A percentile compares a stretch with the other conserved stretches of the same genome.
Evolutionary conservation across 2,113 vertebrate species (phyloP).

Genomic region (Collichthys lucidus): DNA sequence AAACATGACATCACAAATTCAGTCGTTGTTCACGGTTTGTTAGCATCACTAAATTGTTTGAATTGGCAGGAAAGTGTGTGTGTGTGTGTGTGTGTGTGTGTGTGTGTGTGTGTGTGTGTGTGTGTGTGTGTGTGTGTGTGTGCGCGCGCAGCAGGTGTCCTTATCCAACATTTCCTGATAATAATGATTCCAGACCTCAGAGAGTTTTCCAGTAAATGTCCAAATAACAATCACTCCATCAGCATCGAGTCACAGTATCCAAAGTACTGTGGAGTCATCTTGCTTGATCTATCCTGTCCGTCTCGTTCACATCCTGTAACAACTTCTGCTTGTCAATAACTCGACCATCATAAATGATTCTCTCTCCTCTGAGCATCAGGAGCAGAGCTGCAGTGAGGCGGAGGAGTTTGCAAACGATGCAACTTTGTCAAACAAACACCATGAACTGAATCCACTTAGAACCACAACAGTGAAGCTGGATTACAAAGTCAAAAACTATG

Average conservation of each 20-base stretch:
- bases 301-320: conserved; percentile 35
- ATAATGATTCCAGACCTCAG: not conserved
- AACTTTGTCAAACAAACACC: not conserved
- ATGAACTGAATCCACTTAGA: not conserved
- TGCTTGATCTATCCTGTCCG: conserved; percentile 13
- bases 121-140: no score
- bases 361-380: not conserved
- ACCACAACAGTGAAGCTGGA: not conserved
- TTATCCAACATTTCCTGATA: not conserved
- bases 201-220: not conserved
- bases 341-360: not conserved
- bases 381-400: not conserved
- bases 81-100: no score
- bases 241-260: not conserved
- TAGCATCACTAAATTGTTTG: not conserved
- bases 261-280: conserved; percentile 19
- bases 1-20: not conserved
- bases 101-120: no score
- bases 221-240: not conserved
- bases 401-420: no score
- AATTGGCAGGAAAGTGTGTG: not conserved
- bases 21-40: not conserved
- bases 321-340: conserved; percentile 30
- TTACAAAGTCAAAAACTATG: not conserved
- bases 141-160: not conserved